phyloP scores from a whole-genome alignment of 2,113 vertebrate genomes.

The Ammodramus savannarum region DNA sequence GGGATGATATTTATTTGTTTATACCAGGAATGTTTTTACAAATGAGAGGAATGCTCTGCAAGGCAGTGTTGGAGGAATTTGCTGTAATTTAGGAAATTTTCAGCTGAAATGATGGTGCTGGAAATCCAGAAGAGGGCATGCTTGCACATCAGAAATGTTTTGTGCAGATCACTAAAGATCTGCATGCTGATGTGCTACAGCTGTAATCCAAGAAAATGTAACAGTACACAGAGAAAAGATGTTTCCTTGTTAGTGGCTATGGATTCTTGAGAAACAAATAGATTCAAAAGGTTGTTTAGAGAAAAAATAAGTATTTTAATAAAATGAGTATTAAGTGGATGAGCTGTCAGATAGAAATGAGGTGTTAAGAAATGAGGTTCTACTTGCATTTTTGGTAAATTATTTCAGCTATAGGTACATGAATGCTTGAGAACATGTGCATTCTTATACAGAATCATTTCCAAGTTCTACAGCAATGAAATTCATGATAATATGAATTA shows the following conservation, averaged over 20 bases:
- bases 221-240: not conserved
- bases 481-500: not conserved
- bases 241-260: constrained; percentile 10
- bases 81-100: not conserved
- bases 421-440: fast-evolving
- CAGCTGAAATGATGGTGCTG: not conserved
- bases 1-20: not conserved
- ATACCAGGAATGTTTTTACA: not conserved
- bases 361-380: not conserved
- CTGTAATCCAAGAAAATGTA: not conserved
- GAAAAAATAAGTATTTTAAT: not conserved
- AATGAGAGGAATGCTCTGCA: not conserved
- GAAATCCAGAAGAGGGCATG: constrained; percentile 74
- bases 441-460: not conserved
- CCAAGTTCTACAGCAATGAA: not conserved
- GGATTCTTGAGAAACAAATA: constrained; percentile 15
- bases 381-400: not conserved
- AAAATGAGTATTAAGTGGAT: not conserved
- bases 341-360: not conserved
- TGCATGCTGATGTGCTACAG: not conserved
- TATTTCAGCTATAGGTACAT: not conserved
- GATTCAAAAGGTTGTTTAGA: not conserved
- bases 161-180: not conserved
- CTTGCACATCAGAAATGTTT: constrained; percentile 51
- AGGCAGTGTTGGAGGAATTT: not conserved